Base-by-base conservation (phyloP, 2,888 invertebrate genomes). In the Lacanobia oleracea region DNA sequence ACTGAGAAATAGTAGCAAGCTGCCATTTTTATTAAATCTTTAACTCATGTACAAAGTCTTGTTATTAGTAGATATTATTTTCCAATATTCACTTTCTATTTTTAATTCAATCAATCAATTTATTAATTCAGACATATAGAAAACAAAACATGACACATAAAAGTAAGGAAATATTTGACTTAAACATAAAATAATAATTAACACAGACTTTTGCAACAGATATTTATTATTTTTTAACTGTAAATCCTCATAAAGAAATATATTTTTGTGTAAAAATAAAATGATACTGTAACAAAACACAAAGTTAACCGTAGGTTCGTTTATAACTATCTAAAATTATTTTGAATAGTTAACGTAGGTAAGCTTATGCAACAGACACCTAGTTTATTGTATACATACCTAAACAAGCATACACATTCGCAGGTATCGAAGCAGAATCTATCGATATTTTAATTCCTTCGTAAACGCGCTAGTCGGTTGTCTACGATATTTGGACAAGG, bases 341-440 rank as follows among this genome's bases (percentile, higher is more conserved):
- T 37, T 56, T 33, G 23, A 43, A 57, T 57, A 5, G 6, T 45
- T 23, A 76, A 23, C 43, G 23, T n/a, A 62, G 33, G 33, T 12
- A 57, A 2, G 16, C 21, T 33, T 65, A 54, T 10, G 23, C 1
- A 54, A 21, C 54, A 33, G 16, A 27, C 4, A 18, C 27, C 10
- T 37, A 27, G 8, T 0, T 16, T 48, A 21, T 27, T 9, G 27
- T 37, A 21, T 0, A 48, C 14, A 16, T n/a, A 50, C 16, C 48
- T 50, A 40, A 62, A 53, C 3, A 61, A 0, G 8, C 4, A 8
- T 9, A 33, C 21, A 48, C 27, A 43, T n/a, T 23, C 14, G 6
- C 54, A 33, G 3, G 1, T 9, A 6, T 57, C 12, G 23, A 51
- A 73, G 45, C 45, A 45, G 57, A 73, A 73, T 16, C 12, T 48